phyloP scores from a whole-genome alignment of 1,140 invertebrate species.

The Cydia pomonella region DNA sequence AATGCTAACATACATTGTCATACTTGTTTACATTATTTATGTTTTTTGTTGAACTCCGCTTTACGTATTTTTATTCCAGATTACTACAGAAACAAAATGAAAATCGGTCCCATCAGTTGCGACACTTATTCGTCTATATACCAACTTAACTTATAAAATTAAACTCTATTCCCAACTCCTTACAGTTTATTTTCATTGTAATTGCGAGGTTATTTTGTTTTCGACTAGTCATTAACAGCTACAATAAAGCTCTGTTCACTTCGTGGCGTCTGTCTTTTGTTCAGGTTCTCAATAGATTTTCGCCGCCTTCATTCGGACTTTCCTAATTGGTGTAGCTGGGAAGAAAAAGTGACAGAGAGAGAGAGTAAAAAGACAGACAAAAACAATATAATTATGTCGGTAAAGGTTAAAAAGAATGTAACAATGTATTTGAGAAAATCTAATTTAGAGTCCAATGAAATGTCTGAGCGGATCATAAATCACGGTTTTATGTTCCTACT shows the following conservation, averaged over 20 bases:
- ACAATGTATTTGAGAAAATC: not conserved
- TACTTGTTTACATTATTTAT: no score
- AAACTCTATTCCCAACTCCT: not conserved
- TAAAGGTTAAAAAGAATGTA: conserved; percentile 8
- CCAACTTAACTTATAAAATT: not conserved
- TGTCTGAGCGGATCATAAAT: not conserved
- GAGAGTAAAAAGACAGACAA: conserved; percentile 19
- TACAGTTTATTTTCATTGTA: not conserved
- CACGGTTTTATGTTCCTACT: not conserved
- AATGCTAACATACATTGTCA: no score
- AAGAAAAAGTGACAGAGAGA: not conserved
- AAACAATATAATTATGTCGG: conserved; percentile 15
- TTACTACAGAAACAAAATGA: not conserved
- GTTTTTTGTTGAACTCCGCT: no score
- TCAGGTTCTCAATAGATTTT: conserved; percentile 3
- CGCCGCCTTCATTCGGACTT: conserved; percentile 22
- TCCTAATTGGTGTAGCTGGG: conserved; percentile 18
- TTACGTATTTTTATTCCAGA: not conserved
- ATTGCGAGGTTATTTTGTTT: conserved; percentile 2
- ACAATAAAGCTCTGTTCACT: conserved; percentile 25
- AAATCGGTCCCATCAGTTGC: not conserved
- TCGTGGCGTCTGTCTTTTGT: conserved; percentile 18
- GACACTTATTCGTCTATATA: not conserved
- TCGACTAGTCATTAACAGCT: conserved; percentile 23
- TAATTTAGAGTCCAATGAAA: not conserved